phyloP scores from a whole-genome alignment of 2,888 invertebrate genomes.

The Cheilosia variabilis region DNA sequence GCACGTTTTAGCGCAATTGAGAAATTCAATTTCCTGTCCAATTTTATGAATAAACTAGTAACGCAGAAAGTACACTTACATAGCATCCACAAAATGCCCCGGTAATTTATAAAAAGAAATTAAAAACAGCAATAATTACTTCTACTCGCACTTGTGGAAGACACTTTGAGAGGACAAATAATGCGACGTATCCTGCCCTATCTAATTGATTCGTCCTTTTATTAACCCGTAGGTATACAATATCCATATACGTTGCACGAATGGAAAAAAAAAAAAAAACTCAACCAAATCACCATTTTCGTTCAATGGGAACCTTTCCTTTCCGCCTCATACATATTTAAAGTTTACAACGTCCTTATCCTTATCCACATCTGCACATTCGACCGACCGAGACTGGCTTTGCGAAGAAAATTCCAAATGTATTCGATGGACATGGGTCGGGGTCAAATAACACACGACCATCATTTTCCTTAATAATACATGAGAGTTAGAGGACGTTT shows the following conservation, averaged over 20 bases:
- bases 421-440: constrained; percentile 74
- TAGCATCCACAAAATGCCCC: not conserved
- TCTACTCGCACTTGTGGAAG: constrained; percentile 20
- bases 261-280: not conserved
- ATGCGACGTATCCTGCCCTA: constrained; percentile 47
- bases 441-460: constrained; percentile 76
- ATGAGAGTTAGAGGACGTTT: constrained; percentile 73
- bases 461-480: constrained; percentile 75
- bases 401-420: constrained; percentile 48
- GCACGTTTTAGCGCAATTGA: too few relatives aligned
- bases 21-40: too few relatives aligned
- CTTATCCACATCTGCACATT: constrained; percentile 73
- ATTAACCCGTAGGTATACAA: constrained; percentile 46
- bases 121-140: constrained; percentile 39
- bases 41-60: too few relatives aligned
- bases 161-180: constrained; percentile 41
- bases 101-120: not conserved
- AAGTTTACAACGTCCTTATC: constrained; percentile 72
- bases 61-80: too few relatives aligned
- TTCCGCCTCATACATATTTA: constrained; percentile 69
- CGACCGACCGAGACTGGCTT: constrained; percentile 67
- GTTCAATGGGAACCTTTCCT: constrained; percentile 50
- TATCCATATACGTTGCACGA: not conserved
- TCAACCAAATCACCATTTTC: constrained; percentile 56
- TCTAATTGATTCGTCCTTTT: constrained; percentile 70